Evolutionary conservation across 2,888 invertebrate species (phyloP), one percentile per base, ranked within the genome.

Genomic region (Caenorhabditis plicata): DNA sequence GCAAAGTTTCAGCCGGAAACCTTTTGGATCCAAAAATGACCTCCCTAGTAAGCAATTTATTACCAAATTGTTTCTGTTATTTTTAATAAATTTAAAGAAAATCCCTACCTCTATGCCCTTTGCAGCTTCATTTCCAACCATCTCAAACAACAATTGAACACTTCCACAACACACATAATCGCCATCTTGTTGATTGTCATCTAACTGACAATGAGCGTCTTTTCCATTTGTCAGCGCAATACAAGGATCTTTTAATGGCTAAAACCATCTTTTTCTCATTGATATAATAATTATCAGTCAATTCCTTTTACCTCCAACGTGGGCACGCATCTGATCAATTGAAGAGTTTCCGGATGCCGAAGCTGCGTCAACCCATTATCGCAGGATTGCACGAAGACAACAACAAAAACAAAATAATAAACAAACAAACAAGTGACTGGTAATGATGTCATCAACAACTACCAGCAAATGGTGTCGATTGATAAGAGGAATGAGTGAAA

Each of bases 81-180:
- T n/a, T n/a, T n/a, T n/a, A n/a, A n/a, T n/a, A n/a, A n/a, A n/a
- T n/a, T n/a, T n/a, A n/a, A n/a, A n/a, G n/a, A n/a, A n/a, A n/a
- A n/a, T n/a, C n/a, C n/a, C n/a, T n/a, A n/a, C n/a, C n/a, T n/a
- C n/a, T n/a, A n/a, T n/a, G n/a, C n/a, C n/a, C n/a, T n/a, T n/a
- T n/a, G n/a, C n/a, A n/a, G n/a, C n/a, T n/a, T n/a, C n/a, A n/a
- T n/a, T n/a, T 13, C 65, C 67, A 8, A 70, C 41, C n/a, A 70
- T 26, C 25, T 68, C 63, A 4, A 70, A 52, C 3, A 70, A 29
- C 11, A 70, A 52, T 29, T 67, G 68, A 2, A 63, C 55, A 4
- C 65, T 58, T 15, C 70, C 70, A 49, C 70, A 70, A 42, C 70
- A 70, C 13, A 70, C 58, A 39, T 61, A 70, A 26, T 65, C 65